phyloP scores from a whole-genome alignment of 2,113 vertebrate species.

The Dissostichus mawsoni region DNA sequence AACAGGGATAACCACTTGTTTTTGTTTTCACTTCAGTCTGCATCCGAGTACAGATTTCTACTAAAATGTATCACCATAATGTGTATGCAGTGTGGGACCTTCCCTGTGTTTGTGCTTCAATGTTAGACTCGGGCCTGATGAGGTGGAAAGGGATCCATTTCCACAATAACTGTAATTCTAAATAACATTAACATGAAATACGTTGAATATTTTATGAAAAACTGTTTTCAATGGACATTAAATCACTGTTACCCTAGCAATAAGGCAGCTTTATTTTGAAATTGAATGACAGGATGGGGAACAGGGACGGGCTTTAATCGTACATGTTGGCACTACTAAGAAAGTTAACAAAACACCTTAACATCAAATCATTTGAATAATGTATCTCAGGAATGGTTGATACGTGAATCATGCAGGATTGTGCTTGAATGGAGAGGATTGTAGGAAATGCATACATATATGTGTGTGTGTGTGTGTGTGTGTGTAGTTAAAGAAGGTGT shows the following conservation, averaged over 20 bases:
- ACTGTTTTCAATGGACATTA: constrained; percentile 12
- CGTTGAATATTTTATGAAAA: neutral
- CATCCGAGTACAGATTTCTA: neutral
- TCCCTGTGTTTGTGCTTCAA: constrained; percentile 3
- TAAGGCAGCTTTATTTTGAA: constrained; percentile 66
- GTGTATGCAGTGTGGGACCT: constrained; percentile 2
- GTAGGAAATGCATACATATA: neutral
- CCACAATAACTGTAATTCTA: neutral
- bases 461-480: no score
- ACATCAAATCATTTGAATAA: constrained; percentile 1
- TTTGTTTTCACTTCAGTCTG: neutral
- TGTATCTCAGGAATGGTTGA: constrained; percentile 47
- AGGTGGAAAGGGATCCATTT: neutral
- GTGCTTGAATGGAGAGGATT: constrained; percentile 2
- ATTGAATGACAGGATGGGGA: constrained; percentile 4
- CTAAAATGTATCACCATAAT: neutral
- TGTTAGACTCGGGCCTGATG: neutral
- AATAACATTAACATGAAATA: neutral
- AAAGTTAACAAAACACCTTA: neutral
- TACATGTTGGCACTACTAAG: constrained; percentile 21
- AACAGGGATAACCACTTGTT: neutral
- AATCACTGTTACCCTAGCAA: constrained; percentile 54
- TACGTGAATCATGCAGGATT: neutral
- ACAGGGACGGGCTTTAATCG: neutral
- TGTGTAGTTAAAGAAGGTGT: neutral